These are phyloP conservation scores for Xyliphius kryptos DNA, from an alignment of 2,113 vertebrate species.

Conservation along the genomic window DNA sequence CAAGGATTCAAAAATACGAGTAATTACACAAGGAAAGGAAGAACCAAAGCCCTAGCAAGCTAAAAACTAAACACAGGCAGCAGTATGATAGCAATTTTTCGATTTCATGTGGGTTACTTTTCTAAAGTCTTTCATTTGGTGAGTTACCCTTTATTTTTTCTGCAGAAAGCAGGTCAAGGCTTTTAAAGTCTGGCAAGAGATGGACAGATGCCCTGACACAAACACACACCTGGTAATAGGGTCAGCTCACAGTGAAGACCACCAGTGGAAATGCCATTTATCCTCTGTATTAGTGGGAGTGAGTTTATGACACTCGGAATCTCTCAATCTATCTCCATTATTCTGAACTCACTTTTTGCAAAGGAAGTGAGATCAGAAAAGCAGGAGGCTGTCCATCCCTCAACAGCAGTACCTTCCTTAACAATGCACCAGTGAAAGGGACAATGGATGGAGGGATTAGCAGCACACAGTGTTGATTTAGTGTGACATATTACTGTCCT, in stretches of 20 bases:
- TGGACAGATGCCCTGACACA: slow-evolving; percentile 1
- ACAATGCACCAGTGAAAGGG: background rate
- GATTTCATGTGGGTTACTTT: background rate
- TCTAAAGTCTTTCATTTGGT: background rate
- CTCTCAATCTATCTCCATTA: slow-evolving; percentile 6
- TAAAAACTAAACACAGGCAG: too few species aligned
- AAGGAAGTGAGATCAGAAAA: background rate
- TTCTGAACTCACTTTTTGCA: slow-evolving; percentile 25
- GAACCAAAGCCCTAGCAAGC: background rate
- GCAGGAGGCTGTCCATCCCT: slow-evolving; percentile 6
- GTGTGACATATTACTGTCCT: slow-evolving; percentile 4
- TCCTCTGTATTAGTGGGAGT: slow-evolving; percentile 10
- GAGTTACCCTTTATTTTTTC: background rate
- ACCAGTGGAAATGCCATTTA: slow-evolving; percentile 25
- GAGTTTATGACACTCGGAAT: background rate
- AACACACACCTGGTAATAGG: slow-evolving; percentile 17
- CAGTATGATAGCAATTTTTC: background rate
- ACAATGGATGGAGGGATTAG: slow-evolving; percentile 6
- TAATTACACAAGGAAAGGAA: too few species aligned
- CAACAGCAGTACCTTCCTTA: background rate
- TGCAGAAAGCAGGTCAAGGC: background rate
- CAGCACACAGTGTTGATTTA: slow-evolving; percentile 5
- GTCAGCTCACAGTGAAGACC: slow-evolving; percentile 5
- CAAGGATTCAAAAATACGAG: too few species aligned
- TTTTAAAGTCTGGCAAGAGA: background rate